These are phyloP conservation scores for Poecilia picta DNA, from an alignment of 2,797 vertebrate species.

Conservation along the genomic window DNA sequence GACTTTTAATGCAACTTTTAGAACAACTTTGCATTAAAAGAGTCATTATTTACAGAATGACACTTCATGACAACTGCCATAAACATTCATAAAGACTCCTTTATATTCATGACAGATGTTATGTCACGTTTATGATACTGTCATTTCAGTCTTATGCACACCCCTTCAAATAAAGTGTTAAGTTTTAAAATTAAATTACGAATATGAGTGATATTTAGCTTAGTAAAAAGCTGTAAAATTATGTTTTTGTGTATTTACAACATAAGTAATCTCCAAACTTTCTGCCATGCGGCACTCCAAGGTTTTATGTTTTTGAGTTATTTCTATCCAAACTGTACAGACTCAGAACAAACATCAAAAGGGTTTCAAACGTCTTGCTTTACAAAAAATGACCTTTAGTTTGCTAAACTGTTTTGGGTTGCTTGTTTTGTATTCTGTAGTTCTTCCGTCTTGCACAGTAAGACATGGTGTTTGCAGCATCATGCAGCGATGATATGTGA, in stretches of 20 bases:
- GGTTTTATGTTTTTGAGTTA: not conserved
- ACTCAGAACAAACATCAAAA: not conserved
- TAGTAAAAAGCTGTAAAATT: not conserved
- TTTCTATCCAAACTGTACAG: not conserved
- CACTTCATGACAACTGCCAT: too few species aligned
- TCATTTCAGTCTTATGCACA: too few species aligned
- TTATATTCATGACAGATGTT: too few species aligned
- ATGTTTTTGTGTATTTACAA: not conserved
- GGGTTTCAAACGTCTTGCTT: not conserved
- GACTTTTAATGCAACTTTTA: too few species aligned
- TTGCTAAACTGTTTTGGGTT: not conserved
- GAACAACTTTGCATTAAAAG: too few species aligned
- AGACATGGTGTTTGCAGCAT: not conserved
- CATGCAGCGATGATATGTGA: not conserved
- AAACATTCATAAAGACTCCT: too few species aligned
- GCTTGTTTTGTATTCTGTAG: not conserved
- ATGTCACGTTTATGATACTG: too few species aligned
- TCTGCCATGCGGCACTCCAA: not conserved
- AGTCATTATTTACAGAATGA: too few species aligned
- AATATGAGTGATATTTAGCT: not conserved
- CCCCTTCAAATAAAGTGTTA: too few species aligned
- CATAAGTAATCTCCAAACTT: not conserved
- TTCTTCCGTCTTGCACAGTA: not conserved
- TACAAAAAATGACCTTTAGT: not conserved
- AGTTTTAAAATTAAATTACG: not conserved